These are phyloP conservation scores for Charina bottae DNA, from an alignment of 2,113 vertebrate species.

Conservation along the genomic window DNA sequence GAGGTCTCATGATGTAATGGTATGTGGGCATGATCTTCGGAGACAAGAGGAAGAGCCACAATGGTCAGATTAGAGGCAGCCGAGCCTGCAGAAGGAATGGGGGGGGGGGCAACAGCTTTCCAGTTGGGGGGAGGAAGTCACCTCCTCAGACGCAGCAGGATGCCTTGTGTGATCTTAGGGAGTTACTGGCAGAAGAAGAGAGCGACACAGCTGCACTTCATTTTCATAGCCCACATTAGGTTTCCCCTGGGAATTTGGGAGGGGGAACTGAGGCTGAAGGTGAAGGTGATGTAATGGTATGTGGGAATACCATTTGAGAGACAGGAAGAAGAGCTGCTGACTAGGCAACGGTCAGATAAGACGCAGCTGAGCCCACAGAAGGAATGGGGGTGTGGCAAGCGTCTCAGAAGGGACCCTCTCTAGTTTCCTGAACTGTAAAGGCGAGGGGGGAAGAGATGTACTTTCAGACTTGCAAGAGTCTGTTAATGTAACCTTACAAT, in stretches of 20 bases:
- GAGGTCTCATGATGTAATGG: no score
- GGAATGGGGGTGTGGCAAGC: neutral
- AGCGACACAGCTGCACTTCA: neutral
- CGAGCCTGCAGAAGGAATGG: no score
- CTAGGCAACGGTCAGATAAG: neutral
- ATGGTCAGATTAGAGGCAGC: no score
- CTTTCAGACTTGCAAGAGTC: neutral
- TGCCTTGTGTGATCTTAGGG: neutral
- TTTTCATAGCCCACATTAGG: neutral
- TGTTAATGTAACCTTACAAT: neutral
- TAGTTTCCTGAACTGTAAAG: neutral
- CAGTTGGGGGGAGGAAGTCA: no score
- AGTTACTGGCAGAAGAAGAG: no score
- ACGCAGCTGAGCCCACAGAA: neutral
- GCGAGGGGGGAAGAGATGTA: neutral
- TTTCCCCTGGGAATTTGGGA: neutral
- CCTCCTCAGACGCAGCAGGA: neutral
- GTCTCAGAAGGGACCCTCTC: neutral
- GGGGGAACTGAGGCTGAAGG: neutral
- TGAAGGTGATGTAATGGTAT: neutral
- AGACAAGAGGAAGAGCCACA: no score
- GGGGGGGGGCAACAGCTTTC: no score
- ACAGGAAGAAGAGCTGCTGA: neutral
- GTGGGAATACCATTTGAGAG: neutral
- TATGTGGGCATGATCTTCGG: no score